Base-by-base conservation (phyloP, 2,113 vertebrate species). In the Syngnathus scovelli region DNA sequence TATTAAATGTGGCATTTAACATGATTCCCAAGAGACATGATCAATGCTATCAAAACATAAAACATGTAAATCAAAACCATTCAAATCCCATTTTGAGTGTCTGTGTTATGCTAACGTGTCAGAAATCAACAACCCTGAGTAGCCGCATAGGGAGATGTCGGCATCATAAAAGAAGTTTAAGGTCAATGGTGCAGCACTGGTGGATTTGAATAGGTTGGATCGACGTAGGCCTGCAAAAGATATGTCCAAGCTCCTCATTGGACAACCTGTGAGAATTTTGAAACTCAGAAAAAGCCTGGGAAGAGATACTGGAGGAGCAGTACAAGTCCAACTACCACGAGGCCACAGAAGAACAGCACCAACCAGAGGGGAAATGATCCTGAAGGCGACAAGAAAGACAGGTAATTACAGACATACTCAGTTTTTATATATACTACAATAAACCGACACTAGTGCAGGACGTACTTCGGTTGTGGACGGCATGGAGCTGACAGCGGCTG, bases 401-500 rank as follows among this genome's bases (percentile, higher is more conserved):
- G 13, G 27, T 58, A 7, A 7, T 6, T 58, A 6, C 5, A 33
- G 48, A 7, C 21, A 4, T 10, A 16, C 11, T 55, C 7, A 2
- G 27, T 27, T 21, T 21, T n/a, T 51, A 19, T 15, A 12, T 15
- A 46, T 46, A 46, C 1, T 33, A 33, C 3, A 33, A 48, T 36
- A 6, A 41, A 1, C 21, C 13, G 37, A 18, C 37, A 48, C 10
- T 33, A 49, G 11, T 46, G 48, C 9, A 1, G 2, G 44, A 94
- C 96, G 82, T 85, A 99, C 96, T 89, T 36, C 93, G 85, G 71
- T 85, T 90, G 59, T 92, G 87, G 10, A 99, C 84, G 15, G 92
- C 69, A 16, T 98, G 96, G 52, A 97, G 71, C 33, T 94, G 94
- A 89, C 95, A 97, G 71, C 96, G 94, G 38, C 95, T 98, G 85